Base-by-base conservation (phyloP, 2,888 invertebrate genomes). In the Cantharis nigra region DNA sequence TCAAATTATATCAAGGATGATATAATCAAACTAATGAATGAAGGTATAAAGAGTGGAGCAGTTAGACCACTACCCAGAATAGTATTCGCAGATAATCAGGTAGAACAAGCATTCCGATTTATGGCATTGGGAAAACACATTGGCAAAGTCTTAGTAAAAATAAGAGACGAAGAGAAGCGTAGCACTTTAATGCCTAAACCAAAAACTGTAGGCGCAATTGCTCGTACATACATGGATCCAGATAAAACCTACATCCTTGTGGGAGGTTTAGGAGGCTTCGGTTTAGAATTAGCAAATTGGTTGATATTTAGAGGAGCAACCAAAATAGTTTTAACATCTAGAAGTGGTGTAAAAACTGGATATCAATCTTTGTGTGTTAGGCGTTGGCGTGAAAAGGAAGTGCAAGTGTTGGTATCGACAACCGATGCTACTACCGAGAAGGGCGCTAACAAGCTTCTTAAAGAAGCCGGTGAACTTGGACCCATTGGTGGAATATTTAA, bases 61-160 rank as follows among this genome's bases (percentile, higher is more conserved):
- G 98, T 99, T 14, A 91, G 92, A 63, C 99, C 99, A 18, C 90
- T 99, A 74, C 95, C 95, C 14, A 91, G 93, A 67, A 96, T 97
- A 5, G 94, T 97, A 3, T 99, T 95, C 88, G 91, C 92, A 33
- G 95, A 95, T 85, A 92, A 93, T 83, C 96, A 98, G 90, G 93
- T 97, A 20, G 98, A 99, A 88, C 94, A 95, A 86, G 97, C 98
- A 2, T 98, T 98, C 91, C 91, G 94, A 82, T 97, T 92, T 89
- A 98, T 99, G 97, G 98, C 98, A 14, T 94, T 97, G 9, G 99
- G 99, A 79, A 97, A 97, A 88, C 99, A 99, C 89, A 97, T 98
- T 84, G 99, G 99, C 83, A 99, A 99, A 91, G 98, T 99, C 71
- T 88, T 98, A 71, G 89, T 99, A 81, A 95, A 97, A 89, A 94